These are phyloP conservation scores for Tinea trinotella DNA, from an alignment of 2,888 invertebrate species.

Conservation along the genomic window DNA sequence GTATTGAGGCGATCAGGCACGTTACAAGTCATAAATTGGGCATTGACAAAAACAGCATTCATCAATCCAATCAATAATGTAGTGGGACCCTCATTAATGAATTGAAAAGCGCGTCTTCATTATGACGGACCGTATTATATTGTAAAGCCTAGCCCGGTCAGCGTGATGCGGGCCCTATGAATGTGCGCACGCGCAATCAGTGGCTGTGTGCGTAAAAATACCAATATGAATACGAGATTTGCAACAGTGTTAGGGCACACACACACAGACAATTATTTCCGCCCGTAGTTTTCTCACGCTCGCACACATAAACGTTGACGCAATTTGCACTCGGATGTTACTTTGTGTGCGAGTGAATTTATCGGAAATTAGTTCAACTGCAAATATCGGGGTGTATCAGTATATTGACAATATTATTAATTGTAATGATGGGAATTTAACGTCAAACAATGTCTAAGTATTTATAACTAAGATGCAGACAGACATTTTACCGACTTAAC, in stretches of 20 bases:
- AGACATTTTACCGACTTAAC: no score
- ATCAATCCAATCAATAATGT: conserved; percentile 47
- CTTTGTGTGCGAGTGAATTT: conserved; percentile 42
- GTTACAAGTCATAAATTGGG: conserved; percentile 42
- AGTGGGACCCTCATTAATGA: conserved; percentile 57
- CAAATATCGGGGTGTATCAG: conserved; percentile 29
- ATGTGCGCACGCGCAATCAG: conserved; percentile 37
- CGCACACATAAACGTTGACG: conserved; percentile 46
- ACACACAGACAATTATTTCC: conserved; percentile 44
- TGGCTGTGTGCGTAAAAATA: conserved; percentile 42
- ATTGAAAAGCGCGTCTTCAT: conserved; percentile 62
- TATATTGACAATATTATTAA: conserved; percentile 57
- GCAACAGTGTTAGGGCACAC: conserved; percentile 22
- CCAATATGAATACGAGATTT: neutral
- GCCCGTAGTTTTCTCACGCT: conserved; percentile 68
- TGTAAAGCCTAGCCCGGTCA: conserved; percentile 40
- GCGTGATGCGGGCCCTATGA: conserved; percentile 43
- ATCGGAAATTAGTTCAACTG: conserved; percentile 52
- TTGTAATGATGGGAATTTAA: conserved; percentile 52
- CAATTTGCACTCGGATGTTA: conserved; percentile 53
- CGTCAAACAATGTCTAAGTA: no score
- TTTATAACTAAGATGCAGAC: no score
- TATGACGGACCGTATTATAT: conserved; percentile 42
- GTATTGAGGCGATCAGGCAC: neutral
- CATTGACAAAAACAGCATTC: conserved; percentile 47